A percentile compares a stretch with the other conserved stretches of the same genome.
Conservation (phyloP, 1,140 invertebrate species). For the Epicauta chinensis region DNA sequence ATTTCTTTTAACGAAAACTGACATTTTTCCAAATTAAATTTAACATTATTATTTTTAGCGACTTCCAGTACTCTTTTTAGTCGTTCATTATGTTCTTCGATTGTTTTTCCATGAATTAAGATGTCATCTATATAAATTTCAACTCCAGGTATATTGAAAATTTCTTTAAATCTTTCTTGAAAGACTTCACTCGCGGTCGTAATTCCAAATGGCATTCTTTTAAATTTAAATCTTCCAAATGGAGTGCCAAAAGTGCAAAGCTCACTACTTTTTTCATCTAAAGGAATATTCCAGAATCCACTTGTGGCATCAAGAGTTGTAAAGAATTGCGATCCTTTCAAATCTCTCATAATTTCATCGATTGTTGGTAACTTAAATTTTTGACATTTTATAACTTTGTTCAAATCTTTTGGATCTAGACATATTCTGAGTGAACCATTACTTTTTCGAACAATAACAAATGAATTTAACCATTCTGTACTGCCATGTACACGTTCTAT, state of each 20-base stretch:
- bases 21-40: slow-evolving; percentile 33
- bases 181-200: slow-evolving; percentile 25
- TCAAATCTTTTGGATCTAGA: slow-evolving; percentile 45
- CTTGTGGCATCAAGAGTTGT: slow-evolving; percentile 41
- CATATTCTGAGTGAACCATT: slow-evolving; percentile 41
- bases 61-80: slow-evolving; percentile 20
- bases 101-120: slow-evolving; percentile 3
- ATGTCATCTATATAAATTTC: slow-evolving; percentile 20
- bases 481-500: slow-evolving; percentile 33
- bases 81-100: not conserved
- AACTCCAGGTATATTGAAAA: slow-evolving; percentile 20
- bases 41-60: slow-evolving; percentile 21
- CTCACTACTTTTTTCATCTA: slow-evolving; percentile 37
- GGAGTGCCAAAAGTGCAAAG: slow-evolving; percentile 45
- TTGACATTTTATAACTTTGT: slow-evolving; percentile 41
- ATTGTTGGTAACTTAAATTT: slow-evolving; percentile 42
- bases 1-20: slow-evolving; percentile 21
- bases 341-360: slow-evolving; percentile 37
- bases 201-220: slow-evolving; percentile 39
- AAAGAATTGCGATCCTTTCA: slow-evolving; percentile 39
- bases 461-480: slow-evolving; percentile 44
- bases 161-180: slow-evolving; percentile 19
- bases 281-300: slow-evolving; percentile 43
- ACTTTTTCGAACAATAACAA: slow-evolving; percentile 40
- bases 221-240: slow-evolving; percentile 42